Base-by-base conservation (phyloP, 2,888 invertebrate species). In the Tinea trinotella region DNA sequence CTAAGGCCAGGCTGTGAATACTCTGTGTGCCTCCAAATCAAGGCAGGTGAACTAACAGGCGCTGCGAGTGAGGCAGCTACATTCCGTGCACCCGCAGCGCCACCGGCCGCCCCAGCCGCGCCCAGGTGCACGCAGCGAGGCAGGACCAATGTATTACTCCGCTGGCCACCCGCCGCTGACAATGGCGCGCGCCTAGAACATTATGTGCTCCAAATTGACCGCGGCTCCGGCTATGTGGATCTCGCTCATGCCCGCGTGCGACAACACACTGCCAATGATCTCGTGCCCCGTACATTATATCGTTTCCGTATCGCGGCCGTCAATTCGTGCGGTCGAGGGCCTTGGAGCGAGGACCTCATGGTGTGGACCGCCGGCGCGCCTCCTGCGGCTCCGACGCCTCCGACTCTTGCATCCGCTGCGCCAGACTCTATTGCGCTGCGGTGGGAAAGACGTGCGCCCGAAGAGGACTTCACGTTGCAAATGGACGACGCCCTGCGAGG, bases 1-100 rank as follows among this genome's bases (percentile, higher is more conserved):
- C 84, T 96, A 65, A 90, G 92, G 71, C 96, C 96, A 10, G 94
- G 94, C n/a, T 92, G 93, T 70, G 94, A 94, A 70, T 96, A 96
- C 79, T 90, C 92, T 57, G 92, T 96, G 61, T 92, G 93, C 65
- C 85, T 93, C 60, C 92, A 92, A 76, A 93, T 94, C 62, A 90
- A 92, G 65, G 77, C 93, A 59, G 93, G 94, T 60, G 91, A 91
- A 67, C 70, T 92, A 58, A 90, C 91, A 59, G 95, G 95, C 53
- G 89, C 90, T 35, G 90, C 92, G 6, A 93, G 93, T 57, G 92
- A 93, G 66, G 91, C 93, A 55, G 90, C 92, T 57, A 91, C 91
- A 61, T 95, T 96, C 82, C 89, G 89, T 60, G 96, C 96, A 24
- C 91, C 92, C 17, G 75, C 93, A 56, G 95, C 95, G 68, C 93